phyloP scores from a whole-genome alignment of 2,888 invertebrate genomes.

The Phaonia tiefii region DNA sequence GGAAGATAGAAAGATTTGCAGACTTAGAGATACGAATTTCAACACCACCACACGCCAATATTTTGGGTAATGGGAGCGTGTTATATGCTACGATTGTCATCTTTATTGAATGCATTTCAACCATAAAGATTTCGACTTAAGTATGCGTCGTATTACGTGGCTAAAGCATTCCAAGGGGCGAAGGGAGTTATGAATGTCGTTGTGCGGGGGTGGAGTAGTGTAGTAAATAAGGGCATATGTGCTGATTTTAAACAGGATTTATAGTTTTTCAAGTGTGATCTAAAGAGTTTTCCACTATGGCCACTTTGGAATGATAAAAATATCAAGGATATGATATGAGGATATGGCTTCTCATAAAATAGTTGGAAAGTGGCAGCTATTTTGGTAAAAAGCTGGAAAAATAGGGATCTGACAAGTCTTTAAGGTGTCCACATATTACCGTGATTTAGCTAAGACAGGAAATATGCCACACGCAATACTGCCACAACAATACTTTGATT shows the following conservation, averaged over 20 bases:
- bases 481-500: too few relatives aligned
- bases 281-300: too few relatives aligned
- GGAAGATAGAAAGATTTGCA: too few relatives aligned
- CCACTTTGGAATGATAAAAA: too few relatives aligned
- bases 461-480: too few relatives aligned
- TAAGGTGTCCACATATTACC: too few relatives aligned
- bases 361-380: too few relatives aligned
- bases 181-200: not conserved
- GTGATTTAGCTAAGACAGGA: too few relatives aligned
- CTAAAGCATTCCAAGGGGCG: conserved; percentile 11
- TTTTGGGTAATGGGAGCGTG: conserved; percentile 59
- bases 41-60: conserved; percentile 43
- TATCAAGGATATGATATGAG: too few relatives aligned
- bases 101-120: conserved; percentile 61
- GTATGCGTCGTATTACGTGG: conserved; percentile 39
- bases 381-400: too few relatives aligned
- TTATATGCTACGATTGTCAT: conserved; percentile 64
- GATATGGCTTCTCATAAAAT: too few relatives aligned
- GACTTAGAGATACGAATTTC: not conserved
- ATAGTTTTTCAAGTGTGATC: conserved; percentile 58
- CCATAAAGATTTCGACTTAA: conserved; percentile 51
- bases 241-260: conserved; percentile 66
- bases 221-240: conserved; percentile 72
- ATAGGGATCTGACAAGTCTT: too few relatives aligned
- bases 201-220: conserved; percentile 35